Conservation (phyloP, 2,797 vertebrate species). For the Rhincodon typus region DNA sequence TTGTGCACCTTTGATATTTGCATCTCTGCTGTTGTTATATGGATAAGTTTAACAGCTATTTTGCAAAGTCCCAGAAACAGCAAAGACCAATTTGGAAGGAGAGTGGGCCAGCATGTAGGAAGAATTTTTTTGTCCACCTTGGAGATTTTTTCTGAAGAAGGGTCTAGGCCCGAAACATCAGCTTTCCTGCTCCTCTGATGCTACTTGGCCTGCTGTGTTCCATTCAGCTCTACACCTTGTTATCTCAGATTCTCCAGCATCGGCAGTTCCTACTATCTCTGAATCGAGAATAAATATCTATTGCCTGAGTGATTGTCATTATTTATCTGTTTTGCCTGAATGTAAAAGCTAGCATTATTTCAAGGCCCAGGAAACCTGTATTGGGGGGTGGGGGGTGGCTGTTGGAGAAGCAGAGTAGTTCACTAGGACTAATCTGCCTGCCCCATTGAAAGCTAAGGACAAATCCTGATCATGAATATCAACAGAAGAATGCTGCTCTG, state of each 20-base stretch:
- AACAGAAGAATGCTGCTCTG: neutral
- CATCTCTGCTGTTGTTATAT: too few species aligned
- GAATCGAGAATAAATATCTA: neutral
- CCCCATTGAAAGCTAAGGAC: neutral
- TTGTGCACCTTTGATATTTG: neutral
- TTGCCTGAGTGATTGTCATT: neutral
- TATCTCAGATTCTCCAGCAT: too few species aligned
- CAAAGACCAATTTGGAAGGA: neutral
- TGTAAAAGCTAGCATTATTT: neutral
- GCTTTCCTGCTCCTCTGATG: too few species aligned
- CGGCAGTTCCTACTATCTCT: too few species aligned
- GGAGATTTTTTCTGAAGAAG: too few species aligned
- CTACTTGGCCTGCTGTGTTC: too few species aligned
- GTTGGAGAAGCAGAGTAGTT: neutral
- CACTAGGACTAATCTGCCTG: neutral
- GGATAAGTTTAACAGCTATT: neutral
- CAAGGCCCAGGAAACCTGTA: neutral
- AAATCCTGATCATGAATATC: neutral
- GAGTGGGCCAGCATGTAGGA: too few species aligned
- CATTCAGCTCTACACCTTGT: too few species aligned
- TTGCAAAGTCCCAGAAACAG: neutral
- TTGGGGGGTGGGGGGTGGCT: neutral
- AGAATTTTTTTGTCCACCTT: neutral
- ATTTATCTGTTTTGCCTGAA: neutral
- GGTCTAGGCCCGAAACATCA: too few species aligned